phyloP scores from a whole-genome alignment of 2,113 vertebrate genomes.

The Vombatus ursinus region DNA sequence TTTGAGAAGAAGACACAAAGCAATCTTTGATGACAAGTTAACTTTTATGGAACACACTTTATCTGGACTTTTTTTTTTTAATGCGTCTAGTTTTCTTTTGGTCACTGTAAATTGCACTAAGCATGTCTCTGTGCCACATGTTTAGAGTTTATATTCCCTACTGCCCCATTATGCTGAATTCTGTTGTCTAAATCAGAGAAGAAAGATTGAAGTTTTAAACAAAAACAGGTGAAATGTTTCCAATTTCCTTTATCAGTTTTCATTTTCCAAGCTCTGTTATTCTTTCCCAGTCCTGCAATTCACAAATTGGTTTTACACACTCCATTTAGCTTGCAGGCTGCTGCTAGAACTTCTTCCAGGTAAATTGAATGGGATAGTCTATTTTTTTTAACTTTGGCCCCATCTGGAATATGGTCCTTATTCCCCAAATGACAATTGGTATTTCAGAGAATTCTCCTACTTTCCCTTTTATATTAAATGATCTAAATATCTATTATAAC shows the following conservation, averaged over 20 bases:
- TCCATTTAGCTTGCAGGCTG: conserved; percentile 63
- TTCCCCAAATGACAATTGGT: conserved; percentile 23
- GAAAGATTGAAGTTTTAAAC: conserved; percentile 58
- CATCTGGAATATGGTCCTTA: conserved; percentile 36
- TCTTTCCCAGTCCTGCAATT: conserved; percentile 62
- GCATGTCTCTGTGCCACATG: not conserved
- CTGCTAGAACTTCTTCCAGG: conserved; percentile 54
- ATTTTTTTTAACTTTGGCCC: not conserved
- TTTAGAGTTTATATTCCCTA: conserved; percentile 34
- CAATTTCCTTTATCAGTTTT: conserved; percentile 56
- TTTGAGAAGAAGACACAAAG: not conserved
- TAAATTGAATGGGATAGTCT: not conserved
- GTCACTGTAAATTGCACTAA: conserved; percentile 44
- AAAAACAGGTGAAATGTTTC: conserved; percentile 59
- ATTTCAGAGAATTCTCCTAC: not conserved
- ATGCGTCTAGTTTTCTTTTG: conserved; percentile 19
- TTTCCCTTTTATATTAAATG: not conserved
- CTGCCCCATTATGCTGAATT: conserved; percentile 5
- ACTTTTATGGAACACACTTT: conserved; percentile 1
- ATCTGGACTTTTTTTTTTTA: conserved; percentile 24
- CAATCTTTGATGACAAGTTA: not conserved
- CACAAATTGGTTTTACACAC: conserved; percentile 71
- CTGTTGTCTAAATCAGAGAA: conserved; percentile 51
- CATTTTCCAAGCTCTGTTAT: conserved; percentile 66
- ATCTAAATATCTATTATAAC: conserved; percentile 26